Evolutionary conservation across 2,888 invertebrate species (phyloP), one percentile per base, ranked within the genome.

Genomic region (Fragum sueziense): DNA sequence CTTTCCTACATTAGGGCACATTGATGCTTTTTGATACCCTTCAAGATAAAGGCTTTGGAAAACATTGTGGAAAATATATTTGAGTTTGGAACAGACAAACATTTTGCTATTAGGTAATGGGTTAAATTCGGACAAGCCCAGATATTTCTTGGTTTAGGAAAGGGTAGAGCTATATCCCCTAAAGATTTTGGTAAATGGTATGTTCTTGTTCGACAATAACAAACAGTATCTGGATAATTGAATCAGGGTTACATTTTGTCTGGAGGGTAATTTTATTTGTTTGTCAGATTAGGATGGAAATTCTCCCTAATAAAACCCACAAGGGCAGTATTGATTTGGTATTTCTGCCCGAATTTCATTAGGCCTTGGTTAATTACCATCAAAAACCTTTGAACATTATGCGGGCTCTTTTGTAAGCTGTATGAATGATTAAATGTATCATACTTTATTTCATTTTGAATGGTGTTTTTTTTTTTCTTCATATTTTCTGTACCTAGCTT

Each of bases 221-320:
- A 65, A 65, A 41, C 65, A 41, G 65, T 65, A 41, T 65, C 22
- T 20, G 41, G 25, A 41, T 65, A 65, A 65, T 65, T 34, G 34
- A 65, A 65, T 65, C 65, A 65, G 41, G 37, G 65, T 33, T 34
- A 65, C 65, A 65, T 65, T 22, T 34, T 41, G 65, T 65, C 65
- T 65, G 41, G 65, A 27, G 37, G 25, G 41, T 65, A 65, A 65
- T 65, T 65, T 65, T 65, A 65, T 65, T 65, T 65, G 41, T 65
- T 41, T 65, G 37, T 27, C 65, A 65, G 65, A 65, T 65, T 65
- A 65, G 41, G 11, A 41, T 7, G 65, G 65, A 65, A 65, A 65
- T 65, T 65, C 22, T 65, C 65, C 31, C n/a, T 65, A 65, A 65
- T 65, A 65, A 65, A 65, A 65, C 41, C 41, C 34, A 65, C 65